Evolutionary conservation across 2,888 invertebrate genomes (phyloP), one percentile per base, ranked within the genome.

Genomic region (Venusia cambrica): DNA sequence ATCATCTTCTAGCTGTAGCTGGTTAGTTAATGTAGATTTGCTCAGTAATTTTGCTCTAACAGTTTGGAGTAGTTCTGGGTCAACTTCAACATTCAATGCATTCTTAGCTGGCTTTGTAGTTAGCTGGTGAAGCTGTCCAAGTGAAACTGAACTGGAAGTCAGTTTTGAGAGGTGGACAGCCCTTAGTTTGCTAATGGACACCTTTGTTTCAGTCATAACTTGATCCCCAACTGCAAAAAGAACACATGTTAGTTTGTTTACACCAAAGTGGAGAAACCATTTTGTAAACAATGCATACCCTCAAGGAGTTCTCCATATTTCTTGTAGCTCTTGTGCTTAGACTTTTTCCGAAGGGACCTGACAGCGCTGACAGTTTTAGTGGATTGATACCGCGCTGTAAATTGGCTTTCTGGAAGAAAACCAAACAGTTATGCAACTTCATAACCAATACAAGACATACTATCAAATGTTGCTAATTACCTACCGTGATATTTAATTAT

Each of bases 291-390:
- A 16, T 12, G 47, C 67, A 51, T 73, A 93, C 93, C 92, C 88
- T 92, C 90, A 43, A 93, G 69, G 4, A 93, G 70, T 62, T 93
- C 93, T 4, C 91, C 90, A 76, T 90, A 92, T 61, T 90, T 90
- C 51, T 89, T 88, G 29, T 59, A 71, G 38, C 69, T 73, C 59
- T 85, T 88, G 45, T 80, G 74, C 44, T 76, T 74, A 35, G 73
- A 71, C 52, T 87, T 89, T 57, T 88, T 88, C 31, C 78, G 71
- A 4, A 70, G 54, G 3, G 76, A 62, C 52, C 63, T 71, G 12
- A 78, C 48, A 7, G 68, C 64, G 45, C 68, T 85, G 41, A 76
- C 83, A 13, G 83, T 73, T 66, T 63, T 80, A 11, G 87, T 87
- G 26, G 87, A 85, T 45, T 84, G 84, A 48, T 81, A 75, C 46